Percentiles rank a stretch among this genome's conserved stretches.
phyloP scores from a whole-genome alignment of 2,113 vertebrate genomes.

The Prunella himalayana region DNA sequence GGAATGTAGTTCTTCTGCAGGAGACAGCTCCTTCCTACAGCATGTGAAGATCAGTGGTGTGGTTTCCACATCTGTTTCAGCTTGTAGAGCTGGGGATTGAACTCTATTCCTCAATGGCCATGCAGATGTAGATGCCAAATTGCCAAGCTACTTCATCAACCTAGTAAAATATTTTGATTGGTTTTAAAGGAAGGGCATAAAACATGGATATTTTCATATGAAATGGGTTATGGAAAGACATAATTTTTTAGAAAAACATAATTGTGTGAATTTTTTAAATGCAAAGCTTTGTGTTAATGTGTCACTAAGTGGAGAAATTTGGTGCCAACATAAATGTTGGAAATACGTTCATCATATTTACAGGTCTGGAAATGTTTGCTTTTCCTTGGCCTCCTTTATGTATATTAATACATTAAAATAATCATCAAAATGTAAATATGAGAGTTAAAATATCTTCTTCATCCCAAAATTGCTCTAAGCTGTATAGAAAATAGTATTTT shows the following conservation, averaged over 20 bases:
- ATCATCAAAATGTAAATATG: neutral
- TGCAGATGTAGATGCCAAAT: neutral
- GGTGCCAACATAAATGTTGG: conserved; percentile 31
- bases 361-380: neutral
- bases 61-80: conserved; percentile 1
- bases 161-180: conserved; percentile 58
- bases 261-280: conserved; percentile 18
- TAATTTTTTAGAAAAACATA: neutral
- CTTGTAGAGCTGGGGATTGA: neutral
- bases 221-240: conserved; percentile 22
- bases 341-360: neutral
- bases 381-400: neutral
- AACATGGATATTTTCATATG: conserved; percentile 3
- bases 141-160: conserved; percentile 3
- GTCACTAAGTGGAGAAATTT: neutral
- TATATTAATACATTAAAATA: neutral
- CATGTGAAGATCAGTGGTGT: neutral
- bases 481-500: neutral
- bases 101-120: neutral
- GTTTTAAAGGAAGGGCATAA: conserved; percentile 22
- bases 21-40: neutral
- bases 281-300: conserved; percentile 2
- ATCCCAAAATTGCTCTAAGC: neutral
- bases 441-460: neutral
- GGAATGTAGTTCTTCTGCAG: neutral